phyloP scores from a whole-genome alignment of 2,113 vertebrate species.

The Chionis minor region DNA sequence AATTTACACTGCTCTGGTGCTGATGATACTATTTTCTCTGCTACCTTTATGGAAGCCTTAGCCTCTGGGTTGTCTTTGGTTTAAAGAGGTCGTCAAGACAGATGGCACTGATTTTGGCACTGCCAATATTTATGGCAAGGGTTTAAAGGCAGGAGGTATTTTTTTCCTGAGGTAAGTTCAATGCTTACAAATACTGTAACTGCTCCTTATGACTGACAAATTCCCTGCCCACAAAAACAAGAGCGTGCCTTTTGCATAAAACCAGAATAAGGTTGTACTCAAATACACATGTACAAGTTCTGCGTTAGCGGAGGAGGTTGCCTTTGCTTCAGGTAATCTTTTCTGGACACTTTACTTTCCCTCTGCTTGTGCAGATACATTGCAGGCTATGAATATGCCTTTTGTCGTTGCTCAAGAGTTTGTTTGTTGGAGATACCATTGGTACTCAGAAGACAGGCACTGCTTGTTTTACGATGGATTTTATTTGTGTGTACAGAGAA shows the following conservation, averaged over 20 bases:
- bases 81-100: neutral
- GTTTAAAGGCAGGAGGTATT: neutral
- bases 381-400: fast-evolving
- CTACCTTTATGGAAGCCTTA: neutral
- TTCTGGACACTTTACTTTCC: neutral
- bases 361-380: neutral
- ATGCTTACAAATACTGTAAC: neutral
- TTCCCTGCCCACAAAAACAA: neutral
- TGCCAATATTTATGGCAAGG: fast-evolving
- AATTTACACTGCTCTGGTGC: neutral
- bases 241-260: neutral
- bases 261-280: neutral
- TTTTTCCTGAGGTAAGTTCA: neutral
- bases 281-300: no score
- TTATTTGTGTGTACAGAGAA: neutral
- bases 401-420: neutral
- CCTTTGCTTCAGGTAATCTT: neutral
- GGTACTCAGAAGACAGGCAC: neutral
- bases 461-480: neutral
- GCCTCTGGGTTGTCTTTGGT: neutral
- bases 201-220: neutral
- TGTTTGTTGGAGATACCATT: neutral
- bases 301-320: neutral
- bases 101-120: neutral
- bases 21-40: neutral